Percentiles rank a stretch among this genome's conserved stretches.
These are phyloP conservation scores for Chrysolina oricalcia DNA, from an alignment of 2,888 invertebrate genomes.

Conservation along the genomic window DNA sequence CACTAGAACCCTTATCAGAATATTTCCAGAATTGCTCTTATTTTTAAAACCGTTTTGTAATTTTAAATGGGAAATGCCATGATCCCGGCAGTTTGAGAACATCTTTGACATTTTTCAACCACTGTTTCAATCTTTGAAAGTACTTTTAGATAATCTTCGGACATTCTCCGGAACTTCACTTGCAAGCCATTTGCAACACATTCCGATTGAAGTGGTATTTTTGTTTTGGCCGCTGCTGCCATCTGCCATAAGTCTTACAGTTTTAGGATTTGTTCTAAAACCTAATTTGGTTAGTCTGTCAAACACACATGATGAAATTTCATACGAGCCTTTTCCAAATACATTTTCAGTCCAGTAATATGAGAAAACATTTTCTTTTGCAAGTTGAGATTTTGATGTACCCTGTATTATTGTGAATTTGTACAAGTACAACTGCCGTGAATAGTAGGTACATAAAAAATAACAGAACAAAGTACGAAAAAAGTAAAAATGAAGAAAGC, in stretches of 20 bases:
- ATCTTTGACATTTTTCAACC: too few relatives aligned
- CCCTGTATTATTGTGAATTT: conserved; percentile 50
- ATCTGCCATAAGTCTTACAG: conserved; percentile 48
- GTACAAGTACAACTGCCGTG: conserved; percentile 25
- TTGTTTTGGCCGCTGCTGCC: conserved; percentile 44
- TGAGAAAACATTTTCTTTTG: conserved; percentile 32
- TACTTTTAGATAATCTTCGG: too few relatives aligned
- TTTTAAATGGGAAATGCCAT: too few relatives aligned
- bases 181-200: conserved; percentile 40
- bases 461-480: too few relatives aligned
- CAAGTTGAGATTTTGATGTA: conserved; percentile 34
- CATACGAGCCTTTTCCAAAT: conserved; percentile 60
- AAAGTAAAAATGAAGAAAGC: too few relatives aligned
- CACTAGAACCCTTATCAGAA: too few relatives aligned
- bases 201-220: conserved; percentile 37
- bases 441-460: too few relatives aligned
- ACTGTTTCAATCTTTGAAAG: conserved; percentile 45
- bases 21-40: too few relatives aligned
- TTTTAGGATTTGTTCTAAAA: conserved; percentile 23
- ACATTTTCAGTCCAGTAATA: conserved; percentile 39
- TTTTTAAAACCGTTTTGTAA: too few relatives aligned
- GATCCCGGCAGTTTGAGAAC: too few relatives aligned
- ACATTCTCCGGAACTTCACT: conserved; percentile 25
- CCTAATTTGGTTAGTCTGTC: conserved; percentile 12
- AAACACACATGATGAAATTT: conserved; percentile 59